phyloP scores from a whole-genome alignment of 1,140 invertebrate genomes.

The Andricus grossulariae region DNA sequence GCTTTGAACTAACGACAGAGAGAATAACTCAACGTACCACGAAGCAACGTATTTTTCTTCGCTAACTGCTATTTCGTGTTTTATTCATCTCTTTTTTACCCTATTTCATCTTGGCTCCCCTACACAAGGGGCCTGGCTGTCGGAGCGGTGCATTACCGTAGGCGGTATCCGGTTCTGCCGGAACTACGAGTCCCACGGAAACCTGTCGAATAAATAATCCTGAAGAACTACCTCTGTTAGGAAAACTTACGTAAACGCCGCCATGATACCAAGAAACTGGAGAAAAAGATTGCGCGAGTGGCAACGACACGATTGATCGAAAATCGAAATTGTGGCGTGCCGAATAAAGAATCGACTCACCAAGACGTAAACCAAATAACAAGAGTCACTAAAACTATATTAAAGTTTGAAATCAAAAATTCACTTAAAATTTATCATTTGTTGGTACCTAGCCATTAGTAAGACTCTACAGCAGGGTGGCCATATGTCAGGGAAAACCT shows the following conservation, averaged over 20 bases:
- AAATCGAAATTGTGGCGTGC: slow-evolving; percentile 7
- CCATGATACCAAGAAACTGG: slow-evolving; percentile 48
- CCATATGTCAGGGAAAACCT: no score
- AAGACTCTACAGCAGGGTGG: no score
- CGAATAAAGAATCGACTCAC: background rate
- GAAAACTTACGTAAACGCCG: slow-evolving; percentile 56
- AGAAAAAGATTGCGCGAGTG: slow-evolving; percentile 48
- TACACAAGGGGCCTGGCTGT: slow-evolving; percentile 59
- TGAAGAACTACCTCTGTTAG: slow-evolving; percentile 58
- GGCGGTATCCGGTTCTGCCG: slow-evolving; percentile 69
- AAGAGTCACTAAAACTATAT: background rate
- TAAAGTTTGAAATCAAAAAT: no score
- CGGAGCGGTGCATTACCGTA: slow-evolving; percentile 69
- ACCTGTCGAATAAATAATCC: slow-evolving; percentile 73
- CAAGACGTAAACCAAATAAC: background rate
- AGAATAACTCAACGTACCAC: slow-evolving; percentile 66
- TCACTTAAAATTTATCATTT: no score
- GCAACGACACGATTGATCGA: slow-evolving; percentile 21
- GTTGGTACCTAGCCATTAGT: no score
- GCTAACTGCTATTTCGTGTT: slow-evolving; percentile 62
- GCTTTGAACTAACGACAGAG: slow-evolving; percentile 67
- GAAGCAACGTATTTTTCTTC: slow-evolving; percentile 57
- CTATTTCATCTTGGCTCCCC: slow-evolving; percentile 60
- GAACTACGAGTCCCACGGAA: slow-evolving; percentile 68
- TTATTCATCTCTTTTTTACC: slow-evolving; percentile 69